Percentiles rank a stretch among this genome's conserved stretches.
These are phyloP conservation scores for Drosophila sturtevanti DNA, from an alignment of 1,140 invertebrate genomes.

Conservation along the genomic window DNA sequence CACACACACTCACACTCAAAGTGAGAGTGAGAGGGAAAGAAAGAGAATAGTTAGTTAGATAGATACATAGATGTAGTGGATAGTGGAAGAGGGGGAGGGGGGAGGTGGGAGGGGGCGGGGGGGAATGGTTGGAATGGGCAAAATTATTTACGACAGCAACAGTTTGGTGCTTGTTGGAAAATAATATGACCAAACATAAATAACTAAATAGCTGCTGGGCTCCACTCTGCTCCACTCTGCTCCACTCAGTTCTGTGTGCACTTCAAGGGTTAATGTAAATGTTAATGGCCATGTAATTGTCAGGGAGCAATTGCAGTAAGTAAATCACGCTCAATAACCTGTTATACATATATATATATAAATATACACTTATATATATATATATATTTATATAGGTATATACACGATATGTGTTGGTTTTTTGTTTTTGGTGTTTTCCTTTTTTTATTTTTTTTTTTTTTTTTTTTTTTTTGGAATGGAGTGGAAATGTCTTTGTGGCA, in stretches of 20 bases:
- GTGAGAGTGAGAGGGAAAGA: constrained; percentile 12
- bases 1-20: constrained; percentile 32
- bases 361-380: not conserved
- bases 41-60: constrained; percentile 2
- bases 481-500: constrained; percentile 10
- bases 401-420: not conserved
- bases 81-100: not conserved
- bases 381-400: not conserved
- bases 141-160: constrained; percentile 20
- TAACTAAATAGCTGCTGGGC: constrained; percentile 2
- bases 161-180: constrained; percentile 10
- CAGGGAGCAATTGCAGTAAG: constrained; percentile 65
- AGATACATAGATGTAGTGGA: constrained; percentile 6
- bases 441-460: not conserved
- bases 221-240: constrained; percentile 33
- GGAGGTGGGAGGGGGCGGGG: not conserved
- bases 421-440: not conserved
- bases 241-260: constrained; percentile 10
- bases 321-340: constrained; percentile 62
- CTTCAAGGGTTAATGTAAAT: constrained; percentile 72
- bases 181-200: constrained; percentile 10
- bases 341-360: not conserved
- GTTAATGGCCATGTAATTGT: constrained; percentile 78
- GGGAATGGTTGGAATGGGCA: too few species aligned
- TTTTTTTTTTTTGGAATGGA: not conserved